Evolutionary conservation across 2,113 vertebrate species (phyloP).

Genomic region (Thalassoma bifasciatum): DNA sequence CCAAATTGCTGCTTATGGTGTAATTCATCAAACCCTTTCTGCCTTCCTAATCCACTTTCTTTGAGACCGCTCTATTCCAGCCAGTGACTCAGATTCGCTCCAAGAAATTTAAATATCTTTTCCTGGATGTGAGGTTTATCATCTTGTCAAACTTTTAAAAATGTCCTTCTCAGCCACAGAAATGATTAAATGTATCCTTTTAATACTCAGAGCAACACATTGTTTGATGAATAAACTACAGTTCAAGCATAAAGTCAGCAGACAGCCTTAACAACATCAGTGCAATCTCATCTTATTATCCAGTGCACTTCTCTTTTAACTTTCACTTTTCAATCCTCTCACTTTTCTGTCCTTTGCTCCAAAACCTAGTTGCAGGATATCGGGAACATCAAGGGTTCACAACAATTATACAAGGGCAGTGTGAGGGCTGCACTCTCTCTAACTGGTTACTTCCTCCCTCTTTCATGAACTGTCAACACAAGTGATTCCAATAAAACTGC

Average conservation of each 20-base stretch:
- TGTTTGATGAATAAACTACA: no score
- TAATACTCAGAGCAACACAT: no score
- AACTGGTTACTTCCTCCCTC: conserved; percentile 54
- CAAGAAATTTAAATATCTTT: not conserved
- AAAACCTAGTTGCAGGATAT: conserved; percentile 1
- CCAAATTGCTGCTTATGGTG: not conserved
- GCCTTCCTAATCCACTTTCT: not conserved
- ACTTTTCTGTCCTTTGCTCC: not conserved
- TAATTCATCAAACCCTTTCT: not conserved
- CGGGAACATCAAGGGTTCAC: not conserved
- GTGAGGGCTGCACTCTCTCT: not conserved
- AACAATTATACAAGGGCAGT: not conserved
- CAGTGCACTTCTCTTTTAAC: not conserved
- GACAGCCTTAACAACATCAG: no score
- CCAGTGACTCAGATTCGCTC: not conserved
- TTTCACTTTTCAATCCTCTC: not conserved
- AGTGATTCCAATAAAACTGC: conserved; percentile 49
- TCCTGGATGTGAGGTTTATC: no score
- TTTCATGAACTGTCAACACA: conserved; percentile 5
- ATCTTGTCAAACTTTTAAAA: not conserved
- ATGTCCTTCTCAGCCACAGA: no score
- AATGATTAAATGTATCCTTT: no score
- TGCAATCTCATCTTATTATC: no score
- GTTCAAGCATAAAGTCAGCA: no score
- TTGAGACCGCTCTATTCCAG: not conserved